Conservation (phyloP, 2,797 vertebrate species). For the Sarcophilus harrisii region DNA sequence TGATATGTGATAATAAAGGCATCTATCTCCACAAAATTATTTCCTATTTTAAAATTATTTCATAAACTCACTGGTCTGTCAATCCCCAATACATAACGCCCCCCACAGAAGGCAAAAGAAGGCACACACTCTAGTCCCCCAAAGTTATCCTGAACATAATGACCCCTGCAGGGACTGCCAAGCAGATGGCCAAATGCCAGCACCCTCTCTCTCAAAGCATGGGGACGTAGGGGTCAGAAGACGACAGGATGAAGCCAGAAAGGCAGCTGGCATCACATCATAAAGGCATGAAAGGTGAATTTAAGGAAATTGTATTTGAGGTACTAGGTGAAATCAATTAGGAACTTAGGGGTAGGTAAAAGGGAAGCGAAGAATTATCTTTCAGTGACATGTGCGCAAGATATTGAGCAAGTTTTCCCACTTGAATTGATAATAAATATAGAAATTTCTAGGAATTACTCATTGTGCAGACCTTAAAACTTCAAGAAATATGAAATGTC, state of each 20-base stretch:
- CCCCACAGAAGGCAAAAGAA: conserved; percentile 51
- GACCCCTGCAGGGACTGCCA: conserved; percentile 44
- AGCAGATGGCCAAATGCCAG: conserved; percentile 46
- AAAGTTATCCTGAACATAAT: conserved; percentile 41
- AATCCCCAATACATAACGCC: conserved; percentile 43
- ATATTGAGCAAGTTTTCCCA: conserved; percentile 17
- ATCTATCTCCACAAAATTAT: conserved; percentile 59
- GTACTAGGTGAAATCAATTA: conserved; percentile 6
- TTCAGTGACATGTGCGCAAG: conserved; percentile 1
- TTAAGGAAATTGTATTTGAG: conserved; percentile 44
- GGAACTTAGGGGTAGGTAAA: conserved; percentile 32
- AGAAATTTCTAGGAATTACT: not conserved
- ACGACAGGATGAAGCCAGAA: conserved; percentile 15
- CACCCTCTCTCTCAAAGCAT: conserved; percentile 41
- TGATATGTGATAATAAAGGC: conserved; percentile 42
- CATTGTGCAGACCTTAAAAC: not conserved
- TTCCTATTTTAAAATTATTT: conserved; percentile 52
- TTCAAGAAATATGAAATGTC: not conserved
- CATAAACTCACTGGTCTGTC: conserved; percentile 48
- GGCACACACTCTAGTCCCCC: conserved; percentile 37
- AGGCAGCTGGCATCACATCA: not conserved
- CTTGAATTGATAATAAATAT: conserved; percentile 43
- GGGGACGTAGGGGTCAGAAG: conserved; percentile 63
- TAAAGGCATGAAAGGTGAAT: not conserved
- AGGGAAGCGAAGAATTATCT: conserved; percentile 39